These are phyloP conservation scores for Centroberyx gerrardi DNA, from an alignment of 2,797 vertebrate species.

Conservation along the genomic window DNA sequence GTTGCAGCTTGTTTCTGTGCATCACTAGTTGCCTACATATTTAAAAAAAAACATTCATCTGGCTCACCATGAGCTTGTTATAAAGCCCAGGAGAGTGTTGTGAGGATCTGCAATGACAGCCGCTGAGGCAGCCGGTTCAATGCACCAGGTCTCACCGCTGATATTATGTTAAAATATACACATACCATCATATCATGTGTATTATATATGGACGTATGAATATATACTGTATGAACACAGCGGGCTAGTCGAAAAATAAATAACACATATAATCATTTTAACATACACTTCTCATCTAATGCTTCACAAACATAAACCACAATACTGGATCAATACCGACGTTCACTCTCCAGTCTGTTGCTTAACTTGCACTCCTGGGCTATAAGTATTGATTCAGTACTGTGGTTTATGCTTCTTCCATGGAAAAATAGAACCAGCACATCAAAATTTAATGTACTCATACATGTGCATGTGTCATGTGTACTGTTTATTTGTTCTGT, in stretches of 20 bases:
- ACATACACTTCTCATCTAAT: constrained; percentile 31
- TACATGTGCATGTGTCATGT: constrained; percentile 23
- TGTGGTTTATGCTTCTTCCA: constrained; percentile 5
- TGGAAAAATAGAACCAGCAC: not conserved
- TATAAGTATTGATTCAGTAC: constrained; percentile 40
- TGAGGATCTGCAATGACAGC: not conserved
- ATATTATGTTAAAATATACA: not conserved
- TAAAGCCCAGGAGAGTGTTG: not conserved
- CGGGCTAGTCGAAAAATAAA: constrained; percentile 19
- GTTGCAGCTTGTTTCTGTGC: not conserved
- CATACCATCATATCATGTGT: constrained; percentile 3
- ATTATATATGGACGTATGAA: constrained; percentile 38
- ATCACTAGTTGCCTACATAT: not conserved
- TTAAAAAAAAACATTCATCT: no score
- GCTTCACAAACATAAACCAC: constrained; percentile 49
- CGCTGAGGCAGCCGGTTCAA: no score
- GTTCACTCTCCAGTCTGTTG: constrained; percentile 16
- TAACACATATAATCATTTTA: constrained; percentile 25
- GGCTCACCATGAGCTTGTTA: not conserved
- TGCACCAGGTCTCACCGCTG: not conserved
- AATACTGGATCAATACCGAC: constrained; percentile 40
- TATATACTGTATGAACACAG: constrained; percentile 24
- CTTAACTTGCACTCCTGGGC: constrained; percentile 12
- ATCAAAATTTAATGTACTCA: constrained; percentile 14
- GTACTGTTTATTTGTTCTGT: constrained; percentile 4